phyloP scores from a whole-genome alignment of 2,888 invertebrate species.

The Parnassius apollo region DNA sequence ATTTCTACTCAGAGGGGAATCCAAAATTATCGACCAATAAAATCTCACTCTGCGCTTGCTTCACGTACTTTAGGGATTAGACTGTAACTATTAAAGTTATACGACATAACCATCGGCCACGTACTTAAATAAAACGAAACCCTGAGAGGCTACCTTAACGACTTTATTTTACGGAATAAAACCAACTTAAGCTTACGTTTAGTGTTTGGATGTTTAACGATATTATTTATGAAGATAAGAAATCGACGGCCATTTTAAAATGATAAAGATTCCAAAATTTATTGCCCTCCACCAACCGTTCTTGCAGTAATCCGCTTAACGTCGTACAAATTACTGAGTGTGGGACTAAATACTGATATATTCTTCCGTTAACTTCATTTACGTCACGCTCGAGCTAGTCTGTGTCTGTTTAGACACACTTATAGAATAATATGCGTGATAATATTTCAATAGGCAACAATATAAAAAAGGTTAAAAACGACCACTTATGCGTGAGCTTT shows the following conservation, averaged over 20 bases:
- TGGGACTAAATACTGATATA: constrained; percentile 76
- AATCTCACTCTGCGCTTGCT: constrained; percentile 42
- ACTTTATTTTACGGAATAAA: constrained; percentile 68
- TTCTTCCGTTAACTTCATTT: constrained; percentile 59
- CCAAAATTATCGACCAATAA: constrained; percentile 43
- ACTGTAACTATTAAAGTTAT: constrained; percentile 61
- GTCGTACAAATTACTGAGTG: constrained; percentile 75
- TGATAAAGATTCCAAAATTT: constrained; percentile 80
- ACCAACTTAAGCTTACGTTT: constrained; percentile 63
- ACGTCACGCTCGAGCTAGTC: constrained; percentile 39
- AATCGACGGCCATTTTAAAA: constrained; percentile 69
- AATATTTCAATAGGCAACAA: too few relatives aligned
- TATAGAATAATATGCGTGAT: neutral
- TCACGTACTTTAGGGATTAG: constrained; percentile 52
- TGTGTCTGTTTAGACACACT: constrained; percentile 7
- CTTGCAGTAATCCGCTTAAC: constrained; percentile 69
- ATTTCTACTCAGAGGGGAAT: constrained; percentile 36
- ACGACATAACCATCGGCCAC: constrained; percentile 53
- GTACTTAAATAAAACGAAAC: constrained; percentile 33
- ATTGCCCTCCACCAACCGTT: constrained; percentile 51
- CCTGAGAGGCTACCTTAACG: constrained; percentile 52
- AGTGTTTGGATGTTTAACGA: constrained; percentile 64
- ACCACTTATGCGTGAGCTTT: too few relatives aligned
- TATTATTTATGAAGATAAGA: constrained; percentile 76
- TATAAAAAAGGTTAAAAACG: too few relatives aligned